Conservation (phyloP, 2,113 vertebrate species). For the Chaetorhynchus papuensis region DNA sequence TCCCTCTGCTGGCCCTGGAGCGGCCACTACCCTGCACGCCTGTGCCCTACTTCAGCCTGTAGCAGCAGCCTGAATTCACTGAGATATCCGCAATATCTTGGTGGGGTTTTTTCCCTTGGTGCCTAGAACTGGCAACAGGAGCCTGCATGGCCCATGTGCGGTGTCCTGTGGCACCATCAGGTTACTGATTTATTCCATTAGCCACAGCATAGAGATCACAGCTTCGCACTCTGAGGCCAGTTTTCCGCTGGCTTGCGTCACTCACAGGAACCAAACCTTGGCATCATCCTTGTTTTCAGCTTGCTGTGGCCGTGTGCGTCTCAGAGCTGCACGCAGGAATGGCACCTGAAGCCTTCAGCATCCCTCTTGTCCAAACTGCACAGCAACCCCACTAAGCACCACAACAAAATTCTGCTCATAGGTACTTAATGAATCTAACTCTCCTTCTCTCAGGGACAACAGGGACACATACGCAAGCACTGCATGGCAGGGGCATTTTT, state of each 20-base stretch:
- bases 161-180: not conserved
- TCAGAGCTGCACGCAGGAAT: not conserved
- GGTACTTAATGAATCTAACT: not conserved
- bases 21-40: accelerated
- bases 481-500: not conserved
- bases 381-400: not conserved
- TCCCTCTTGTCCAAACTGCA: not conserved
- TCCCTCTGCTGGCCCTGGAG: not conserved
- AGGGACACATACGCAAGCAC: not conserved
- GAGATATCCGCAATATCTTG: too few species aligned
- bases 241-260: not conserved
- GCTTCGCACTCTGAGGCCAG: not conserved
- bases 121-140: not conserved
- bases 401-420: not conserved
- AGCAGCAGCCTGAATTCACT: not conserved
- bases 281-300: not conserved
- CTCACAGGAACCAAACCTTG: not conserved
- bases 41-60: not conserved
- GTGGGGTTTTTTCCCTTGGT: not conserved
- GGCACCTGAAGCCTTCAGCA: not conserved
- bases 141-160: not conserved
- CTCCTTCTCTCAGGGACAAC: not conserved
- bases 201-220: not conserved
- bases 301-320: accelerated
- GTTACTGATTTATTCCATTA: not conserved